A percentile compares a stretch with the other conserved stretches of the same genome.
phyloP scores from a whole-genome alignment of 2,888 invertebrate species.

The Helleia helle region DNA sequence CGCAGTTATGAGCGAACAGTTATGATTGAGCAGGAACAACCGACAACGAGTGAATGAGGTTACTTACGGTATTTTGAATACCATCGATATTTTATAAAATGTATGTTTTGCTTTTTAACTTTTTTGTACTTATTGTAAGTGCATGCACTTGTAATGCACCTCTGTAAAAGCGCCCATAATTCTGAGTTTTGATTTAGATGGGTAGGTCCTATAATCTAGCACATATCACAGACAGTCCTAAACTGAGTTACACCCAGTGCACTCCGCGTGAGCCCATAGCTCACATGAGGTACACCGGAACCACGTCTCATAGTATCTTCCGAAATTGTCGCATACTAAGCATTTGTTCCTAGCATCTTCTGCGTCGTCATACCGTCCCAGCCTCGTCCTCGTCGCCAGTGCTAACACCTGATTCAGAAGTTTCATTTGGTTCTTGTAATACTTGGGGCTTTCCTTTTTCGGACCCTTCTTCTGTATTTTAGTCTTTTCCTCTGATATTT shows the following conservation, averaged over 20 bases:
- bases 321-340: conserved; percentile 25
- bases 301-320: conserved; percentile 25
- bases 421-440: conserved; percentile 21
- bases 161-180: too few relatives aligned
- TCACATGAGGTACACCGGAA: conserved; percentile 22
- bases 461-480: too few relatives aligned
- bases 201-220: conserved; percentile 22
- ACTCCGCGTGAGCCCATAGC: conserved; percentile 21
- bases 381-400: conserved; percentile 19
- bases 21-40: not conserved
- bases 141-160: too few relatives aligned
- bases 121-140: too few relatives aligned
- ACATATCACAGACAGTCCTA: conserved; percentile 22
- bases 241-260: conserved; percentile 24
- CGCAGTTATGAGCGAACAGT: not conserved
- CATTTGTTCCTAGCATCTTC: conserved; percentile 23
- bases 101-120: too few relatives aligned
- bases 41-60: not conserved
- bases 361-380: conserved; percentile 23
- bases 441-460: too few relatives aligned
- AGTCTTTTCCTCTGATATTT: too few relatives aligned
- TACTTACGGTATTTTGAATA: conserved; percentile 1
- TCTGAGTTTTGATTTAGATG: too few relatives aligned
- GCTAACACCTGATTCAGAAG: conserved; percentile 20
- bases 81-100: not conserved